Conservation (phyloP, 1,140 invertebrate species). For the Apis mellifera region Amel_HAv3.1 CM009945.2:6751001-6751500, state of each 20-base stretch:
- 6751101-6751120: not conserved
- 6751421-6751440: no score
- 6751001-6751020: no score
- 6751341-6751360: no score
- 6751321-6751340: no score
- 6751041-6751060: not conserved
- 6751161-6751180: not conserved
- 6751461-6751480: no score
- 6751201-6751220: not conserved
- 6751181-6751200: not conserved
- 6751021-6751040: not conserved
- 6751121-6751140: not conserved
- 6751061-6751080: no score
- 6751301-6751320: no score
- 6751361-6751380: no score
- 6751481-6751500: not conserved
- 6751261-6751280: no score
- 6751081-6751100: not conserved
- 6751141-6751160: not conserved
- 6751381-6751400: no score
- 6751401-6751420: no score
- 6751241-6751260: not conserved
- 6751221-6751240: not conserved
- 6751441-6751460: no score
- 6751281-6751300: not conserved